phyloP scores from a whole-genome alignment of 2,113 vertebrate genomes.

The Paraplagusia blochii region DNA sequence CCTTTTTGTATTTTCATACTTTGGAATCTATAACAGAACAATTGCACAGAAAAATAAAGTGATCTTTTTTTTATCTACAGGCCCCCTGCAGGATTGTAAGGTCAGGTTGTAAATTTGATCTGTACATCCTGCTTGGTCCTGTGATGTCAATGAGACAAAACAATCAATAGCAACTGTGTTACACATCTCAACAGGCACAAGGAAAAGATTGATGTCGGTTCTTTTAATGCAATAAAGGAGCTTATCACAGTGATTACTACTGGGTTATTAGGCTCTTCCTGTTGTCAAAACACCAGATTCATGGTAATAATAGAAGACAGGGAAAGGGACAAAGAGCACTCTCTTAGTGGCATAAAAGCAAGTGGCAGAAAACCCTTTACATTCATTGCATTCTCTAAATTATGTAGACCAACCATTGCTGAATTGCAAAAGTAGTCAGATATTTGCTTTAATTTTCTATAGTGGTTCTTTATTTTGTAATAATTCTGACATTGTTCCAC shows the following conservation, averaged over 20 bases:
- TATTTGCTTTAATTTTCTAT: too few species aligned
- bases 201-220: constrained; percentile 5
- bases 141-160: constrained; percentile 4
- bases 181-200: not conserved
- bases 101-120: not conserved
- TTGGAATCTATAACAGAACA: constrained; percentile 12
- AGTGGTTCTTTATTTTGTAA: too few species aligned
- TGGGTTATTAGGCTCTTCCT: constrained; percentile 4
- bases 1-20: constrained; percentile 19
- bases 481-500: too few species aligned
- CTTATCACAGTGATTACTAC: constrained; percentile 31
- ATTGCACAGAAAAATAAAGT: constrained; percentile 7
- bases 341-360: too few species aligned
- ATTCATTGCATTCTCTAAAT: too few species aligned
- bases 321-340: too few species aligned
- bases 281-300: too few species aligned
- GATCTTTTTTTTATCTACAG: not conserved
- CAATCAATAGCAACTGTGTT: constrained; percentile 22
- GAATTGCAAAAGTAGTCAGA: too few species aligned
- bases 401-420: too few species aligned
- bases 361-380: too few species aligned
- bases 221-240: constrained; percentile 14
- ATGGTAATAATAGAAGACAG: too few species aligned
- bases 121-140: not conserved
- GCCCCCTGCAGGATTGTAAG: not conserved